Base-by-base conservation (phyloP, 2,888 invertebrate genomes). In the Eupithecia abbreviata region DNA sequence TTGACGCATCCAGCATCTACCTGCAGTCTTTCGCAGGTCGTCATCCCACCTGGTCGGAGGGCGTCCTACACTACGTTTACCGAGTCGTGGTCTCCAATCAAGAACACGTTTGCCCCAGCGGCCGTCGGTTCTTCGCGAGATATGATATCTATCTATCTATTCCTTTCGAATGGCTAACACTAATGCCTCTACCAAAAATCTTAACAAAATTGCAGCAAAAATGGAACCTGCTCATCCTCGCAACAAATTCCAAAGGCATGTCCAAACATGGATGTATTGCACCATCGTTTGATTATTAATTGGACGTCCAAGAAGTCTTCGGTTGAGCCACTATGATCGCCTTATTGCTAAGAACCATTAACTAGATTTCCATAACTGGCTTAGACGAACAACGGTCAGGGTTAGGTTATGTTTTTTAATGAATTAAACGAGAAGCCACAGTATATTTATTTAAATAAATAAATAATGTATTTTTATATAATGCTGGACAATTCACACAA, bases 291-390 rank as follows among this genome's bases (percentile, higher is more conserved):
- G 30, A 62, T 62, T 62, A 30, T 30, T 45, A 69, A 69, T 47
- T 69, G 18, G 69, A 12, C 6, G 6, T 10, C 47, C 18, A 69
- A 68, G 18, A 47, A 12, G 69, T 69, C 30, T 62, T 62, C 47
- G 47, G 18, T 47, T 69, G 69, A 68, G 55, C 68, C 71, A 75
- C 67, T 69, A 65, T 67, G 49, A 18, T 12, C 72, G 58, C 15
- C 51, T 69, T 45, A 30, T 68, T 68, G 67, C 67, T 68, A 68
- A 68, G 3, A 58, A 58, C 55, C 49, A 70, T 70, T 49, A 73
- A 73, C 10, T 30, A 10, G 67, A 78, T 78, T 72, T 78, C 76
- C 78, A 78, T 78, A 78, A 78, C 78, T 66, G 72, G 78, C 73
- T 51, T 69, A 69, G 10, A 74, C 55, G 69, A 45, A 76, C 74